Conservation (phyloP, 2,888 invertebrate species). For the Hypena proboscidalis region DNA sequence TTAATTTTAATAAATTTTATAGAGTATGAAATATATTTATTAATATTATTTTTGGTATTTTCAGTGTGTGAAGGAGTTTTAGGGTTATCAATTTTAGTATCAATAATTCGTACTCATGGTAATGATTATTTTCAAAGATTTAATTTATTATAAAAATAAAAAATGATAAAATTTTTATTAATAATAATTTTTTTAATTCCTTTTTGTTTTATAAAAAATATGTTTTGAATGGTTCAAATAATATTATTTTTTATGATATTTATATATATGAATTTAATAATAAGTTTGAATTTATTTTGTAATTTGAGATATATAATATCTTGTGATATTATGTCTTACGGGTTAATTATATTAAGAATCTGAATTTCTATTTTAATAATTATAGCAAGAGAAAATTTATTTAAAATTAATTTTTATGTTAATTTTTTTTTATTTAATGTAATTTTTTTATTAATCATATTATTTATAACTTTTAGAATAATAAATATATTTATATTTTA, state of each 20-base stretch:
- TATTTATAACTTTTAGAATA: slow-evolving; percentile 84
- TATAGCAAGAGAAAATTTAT: slow-evolving; percentile 82
- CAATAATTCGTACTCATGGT: slow-evolving; percentile 86
- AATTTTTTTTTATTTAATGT: slow-evolving; percentile 83
- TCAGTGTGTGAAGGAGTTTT: slow-evolving; percentile 88
- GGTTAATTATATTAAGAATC: slow-evolving; percentile 84
- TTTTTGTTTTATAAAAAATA: slow-evolving; percentile 78
- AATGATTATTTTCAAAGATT: slow-evolving; percentile 87
- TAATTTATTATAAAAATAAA: slow-evolving; percentile 68
- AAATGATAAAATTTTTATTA: slow-evolving; percentile 84
- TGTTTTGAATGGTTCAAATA: slow-evolving; percentile 83
- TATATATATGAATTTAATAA: slow-evolving; percentile 72
- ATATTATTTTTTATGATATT: slow-evolving; percentile 79
- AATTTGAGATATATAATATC: slow-evolving; percentile 76
- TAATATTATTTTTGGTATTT: slow-evolving; percentile 86
- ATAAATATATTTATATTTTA: slow-evolving; percentile 88
- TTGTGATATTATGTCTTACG: slow-evolving; percentile 82
- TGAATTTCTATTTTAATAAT: slow-evolving; percentile 87
- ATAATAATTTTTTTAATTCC: slow-evolving; percentile 78
- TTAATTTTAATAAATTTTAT: slow-evolving; percentile 74
- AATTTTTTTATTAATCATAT: slow-evolving; percentile 81
- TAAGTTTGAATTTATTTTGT: slow-evolving; percentile 62
- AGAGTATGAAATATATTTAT: slow-evolving; percentile 82
- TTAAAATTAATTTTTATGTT: slow-evolving; percentile 69
- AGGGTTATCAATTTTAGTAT: slow-evolving; percentile 86